phyloP scores from a whole-genome alignment of 2,888 invertebrate genomes.

The Ceraclea dissimilis region DNA sequence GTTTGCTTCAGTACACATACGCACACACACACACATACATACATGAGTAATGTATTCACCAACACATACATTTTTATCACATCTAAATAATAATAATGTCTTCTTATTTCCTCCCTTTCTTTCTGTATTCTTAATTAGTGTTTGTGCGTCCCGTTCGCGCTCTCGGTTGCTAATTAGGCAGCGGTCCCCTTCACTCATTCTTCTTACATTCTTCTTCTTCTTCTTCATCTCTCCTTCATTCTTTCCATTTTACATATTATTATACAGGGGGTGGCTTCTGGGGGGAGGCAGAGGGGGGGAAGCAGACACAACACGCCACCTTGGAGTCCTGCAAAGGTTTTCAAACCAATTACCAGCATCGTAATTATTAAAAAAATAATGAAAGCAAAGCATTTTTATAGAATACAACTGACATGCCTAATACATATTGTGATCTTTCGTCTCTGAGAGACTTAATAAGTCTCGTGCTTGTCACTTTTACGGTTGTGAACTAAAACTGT shows the following conservation, averaged over 20 bases:
- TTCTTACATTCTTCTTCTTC: conserved; percentile 53
- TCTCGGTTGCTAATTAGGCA: conserved; percentile 42
- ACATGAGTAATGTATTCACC: conserved; percentile 12
- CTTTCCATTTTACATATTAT: conserved; percentile 27
- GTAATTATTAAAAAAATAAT: too few species aligned
- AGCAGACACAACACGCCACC: conserved; percentile 25
- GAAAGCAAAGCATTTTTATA: too few species aligned
- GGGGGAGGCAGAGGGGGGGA: conserved; percentile 9
- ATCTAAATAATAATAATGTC: conserved; percentile 12
- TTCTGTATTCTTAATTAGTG: conserved; percentile 65
- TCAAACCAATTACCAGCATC: conserved; percentile 14
- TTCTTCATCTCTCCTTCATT: conserved; percentile 40
- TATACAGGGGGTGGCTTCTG: conserved; percentile 15
- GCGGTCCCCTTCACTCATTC: conserved; percentile 49
- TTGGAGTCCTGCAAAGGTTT: conserved; percentile 27
- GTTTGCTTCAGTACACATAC: too few species aligned
- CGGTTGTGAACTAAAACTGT: too few species aligned
- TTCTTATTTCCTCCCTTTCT: conserved; percentile 40
- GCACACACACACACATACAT: conserved; percentile 2
- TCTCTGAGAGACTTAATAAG: too few species aligned
- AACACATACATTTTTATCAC: conserved; percentile 6
- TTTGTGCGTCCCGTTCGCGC: conserved; percentile 47
- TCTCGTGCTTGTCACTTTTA: too few species aligned
- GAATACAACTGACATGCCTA: too few species aligned
- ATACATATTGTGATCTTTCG: too few species aligned